phyloP scores from a whole-genome alignment of 2,113 vertebrate species.

The Ciconia boyciana region DNA sequence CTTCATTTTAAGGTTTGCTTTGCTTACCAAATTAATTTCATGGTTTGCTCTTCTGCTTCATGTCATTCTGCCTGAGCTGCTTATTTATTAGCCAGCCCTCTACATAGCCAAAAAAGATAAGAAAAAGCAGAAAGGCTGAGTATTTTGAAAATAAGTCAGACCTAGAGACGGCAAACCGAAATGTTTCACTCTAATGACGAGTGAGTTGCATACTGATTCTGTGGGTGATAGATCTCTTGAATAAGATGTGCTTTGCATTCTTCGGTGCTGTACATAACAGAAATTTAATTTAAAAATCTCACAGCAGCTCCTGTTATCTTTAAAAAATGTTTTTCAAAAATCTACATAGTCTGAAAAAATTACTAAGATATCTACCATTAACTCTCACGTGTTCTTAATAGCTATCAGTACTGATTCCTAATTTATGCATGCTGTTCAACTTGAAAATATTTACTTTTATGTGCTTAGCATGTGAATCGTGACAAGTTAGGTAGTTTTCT shows the following conservation, averaged over 20 bases:
- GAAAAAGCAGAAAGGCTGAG: not conserved
- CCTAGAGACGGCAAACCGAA: not conserved
- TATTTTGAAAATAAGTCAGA: conserved; percentile 15
- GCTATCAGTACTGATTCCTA: not conserved
- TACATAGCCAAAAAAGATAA: not conserved
- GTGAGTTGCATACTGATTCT: conserved; percentile 17
- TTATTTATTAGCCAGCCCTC: not conserved
- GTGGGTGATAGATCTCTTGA: not conserved
- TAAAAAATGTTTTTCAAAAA: not conserved
- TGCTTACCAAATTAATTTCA: not conserved
- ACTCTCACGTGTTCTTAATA: not conserved
- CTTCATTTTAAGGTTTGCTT: conserved; percentile 11
- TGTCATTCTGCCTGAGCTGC: not conserved
- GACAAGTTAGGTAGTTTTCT: not conserved
- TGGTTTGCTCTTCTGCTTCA: not conserved
- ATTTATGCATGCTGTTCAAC: not conserved
- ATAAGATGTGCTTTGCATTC: not conserved
- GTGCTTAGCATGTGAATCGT: not conserved
- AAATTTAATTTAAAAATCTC: not conserved
- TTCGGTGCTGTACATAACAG: not conserved
- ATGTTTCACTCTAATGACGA: not conserved
- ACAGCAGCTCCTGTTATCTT: not conserved
- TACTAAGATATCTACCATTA: not conserved
- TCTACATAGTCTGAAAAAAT: not conserved
- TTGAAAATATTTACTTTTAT: not conserved